Percentiles rank a stretch among this genome's conserved stretches.
phyloP scores from a whole-genome alignment of 2,797 vertebrate species.

The Peromyscus nudipes region DNA sequence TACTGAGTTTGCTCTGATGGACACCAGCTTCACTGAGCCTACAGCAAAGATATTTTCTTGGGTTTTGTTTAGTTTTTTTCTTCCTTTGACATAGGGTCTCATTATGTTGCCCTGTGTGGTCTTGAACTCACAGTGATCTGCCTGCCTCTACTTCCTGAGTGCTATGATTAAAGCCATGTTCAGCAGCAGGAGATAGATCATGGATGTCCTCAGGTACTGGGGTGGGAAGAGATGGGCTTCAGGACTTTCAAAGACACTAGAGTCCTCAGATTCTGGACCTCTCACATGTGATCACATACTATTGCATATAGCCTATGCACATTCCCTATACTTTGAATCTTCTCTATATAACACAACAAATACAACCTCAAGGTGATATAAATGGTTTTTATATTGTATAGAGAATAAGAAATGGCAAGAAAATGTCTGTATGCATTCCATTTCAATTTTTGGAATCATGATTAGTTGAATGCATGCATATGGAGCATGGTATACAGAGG shows the following conservation, averaged over 20 bases:
- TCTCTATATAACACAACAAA: background rate
- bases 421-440: background rate
- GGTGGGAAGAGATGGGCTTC: background rate
- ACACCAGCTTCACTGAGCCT: background rate
- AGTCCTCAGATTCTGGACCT: background rate
- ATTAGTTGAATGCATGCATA: background rate
- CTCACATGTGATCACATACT: background rate
- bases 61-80: background rate
- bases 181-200: background rate
- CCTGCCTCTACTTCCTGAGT: background rate
- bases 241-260: background rate
- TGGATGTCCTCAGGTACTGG: background rate
- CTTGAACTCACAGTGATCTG: background rate
- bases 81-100: background rate
- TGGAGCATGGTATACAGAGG: background rate
- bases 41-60: background rate
- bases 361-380: background rate
- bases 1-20: slow-evolving; percentile 20
- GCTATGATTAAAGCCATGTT: background rate
- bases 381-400: background rate
- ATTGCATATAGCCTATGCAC: background rate
- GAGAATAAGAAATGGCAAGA: background rate
- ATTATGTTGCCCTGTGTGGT: background rate
- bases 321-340: background rate
- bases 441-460: background rate